Base-by-base conservation (phyloP, 2,113 vertebrate genomes). In the Grantiella picta region DNA sequence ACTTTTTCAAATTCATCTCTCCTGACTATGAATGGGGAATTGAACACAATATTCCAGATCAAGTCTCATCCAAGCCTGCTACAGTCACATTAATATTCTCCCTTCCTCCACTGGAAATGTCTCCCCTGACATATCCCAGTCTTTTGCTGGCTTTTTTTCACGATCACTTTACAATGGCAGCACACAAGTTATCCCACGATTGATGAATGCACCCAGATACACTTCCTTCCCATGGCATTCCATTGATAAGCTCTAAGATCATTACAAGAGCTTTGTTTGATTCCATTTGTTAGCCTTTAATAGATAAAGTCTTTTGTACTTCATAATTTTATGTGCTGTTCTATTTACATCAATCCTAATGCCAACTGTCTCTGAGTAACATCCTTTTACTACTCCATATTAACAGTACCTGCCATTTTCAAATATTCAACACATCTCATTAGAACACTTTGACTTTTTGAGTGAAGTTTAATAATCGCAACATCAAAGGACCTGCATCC, bases 41-140 rank as follows among this genome's bases (percentile, higher is more conserved):
- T 95, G 89, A 96, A 90, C 87, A 93, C 71, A 90, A 93, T 92
- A 95, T 93, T 90, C 95, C 82, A 95, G 88, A 97, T 93, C 86
- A 96, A 33, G 76, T 86, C 86, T 89, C 33, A 92, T 70, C 82
- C 86, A 81, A 77, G 76, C 27, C 64, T 92, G 86, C 79, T 78
- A 80, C 79, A 56, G 79, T 57, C 47, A 1, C 92, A 96, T 94
- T 93, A 97, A 93, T 89, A 96, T 92, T 95, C 92, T 92, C 42
- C 59, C 71, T 93, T 70, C 71, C 72, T 96, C 54, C 33, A 10
- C 75, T 96, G 82, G 71, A 93, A 95, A 93, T 65, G 29, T 54
- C 85, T 95, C 71, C 90, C 68, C 50, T 93, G 92, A 70, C 80
- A 93, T 54, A 83, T 90, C 18, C 82, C 88, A 90, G 88, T 45